Conservation (phyloP, 2,888 invertebrate species). For the Ichneumoninae sp. region DNA sequence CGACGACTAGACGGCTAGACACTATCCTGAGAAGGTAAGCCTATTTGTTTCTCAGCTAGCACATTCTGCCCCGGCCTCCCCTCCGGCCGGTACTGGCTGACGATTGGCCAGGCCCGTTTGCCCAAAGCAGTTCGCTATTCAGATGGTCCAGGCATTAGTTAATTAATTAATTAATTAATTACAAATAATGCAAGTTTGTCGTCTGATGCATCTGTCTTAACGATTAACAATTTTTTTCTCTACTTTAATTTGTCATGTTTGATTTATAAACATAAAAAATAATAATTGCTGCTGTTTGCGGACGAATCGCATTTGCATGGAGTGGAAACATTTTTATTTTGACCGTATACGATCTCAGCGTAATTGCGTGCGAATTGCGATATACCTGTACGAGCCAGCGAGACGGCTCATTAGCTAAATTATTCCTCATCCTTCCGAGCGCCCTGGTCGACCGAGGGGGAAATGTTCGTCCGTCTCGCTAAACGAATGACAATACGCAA, state of each 20-base stretch:
- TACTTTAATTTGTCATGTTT: too few relatives aligned
- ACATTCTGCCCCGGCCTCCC: not conserved
- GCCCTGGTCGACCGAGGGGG: constrained; percentile 22
- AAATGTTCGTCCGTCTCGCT: constrained; percentile 37
- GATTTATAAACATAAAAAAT: too few relatives aligned
- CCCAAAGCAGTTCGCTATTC: not conserved
- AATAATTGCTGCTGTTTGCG: too few relatives aligned
- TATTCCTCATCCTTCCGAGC: constrained; percentile 6
- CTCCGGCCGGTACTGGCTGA: not conserved
- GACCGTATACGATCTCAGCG: too few relatives aligned
- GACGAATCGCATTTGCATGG: too few relatives aligned
- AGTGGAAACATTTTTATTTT: too few relatives aligned
- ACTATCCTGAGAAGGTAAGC: not conserved
- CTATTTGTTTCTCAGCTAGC: not conserved
- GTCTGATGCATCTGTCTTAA: too few relatives aligned
- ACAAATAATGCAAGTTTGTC: too few relatives aligned
- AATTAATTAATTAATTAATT: too few relatives aligned
- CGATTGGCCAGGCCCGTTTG: not conserved
- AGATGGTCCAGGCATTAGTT: too few relatives aligned
- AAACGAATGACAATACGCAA: constrained; percentile 56
- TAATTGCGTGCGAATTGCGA: not conserved
- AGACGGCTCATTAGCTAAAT: not conserved
- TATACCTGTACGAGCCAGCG: not conserved
- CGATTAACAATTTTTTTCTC: too few relatives aligned
- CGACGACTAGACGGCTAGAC: not conserved